Percentiles rank a stretch among this genome's conserved stretches.
Evolutionary conservation across 2,888 invertebrate genomes (phyloP).

Genomic region (Oegoconia quadripuncta): DNA sequence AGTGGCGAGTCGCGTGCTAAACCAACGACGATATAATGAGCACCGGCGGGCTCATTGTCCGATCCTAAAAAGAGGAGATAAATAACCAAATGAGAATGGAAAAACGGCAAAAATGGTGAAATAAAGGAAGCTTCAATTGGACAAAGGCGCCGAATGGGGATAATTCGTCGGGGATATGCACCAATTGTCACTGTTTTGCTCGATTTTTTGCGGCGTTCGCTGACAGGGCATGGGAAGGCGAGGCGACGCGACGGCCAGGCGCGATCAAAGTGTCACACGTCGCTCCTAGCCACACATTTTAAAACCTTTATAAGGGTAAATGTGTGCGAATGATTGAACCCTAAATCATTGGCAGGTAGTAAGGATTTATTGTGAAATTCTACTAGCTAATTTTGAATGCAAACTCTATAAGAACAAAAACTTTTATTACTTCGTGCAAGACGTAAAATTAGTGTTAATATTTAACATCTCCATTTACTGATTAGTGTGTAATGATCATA

Average conservation of each 20-base stretch:
- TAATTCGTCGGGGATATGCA: slow-evolving; percentile 77
- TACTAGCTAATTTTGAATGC: background rate
- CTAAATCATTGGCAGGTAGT: background rate
- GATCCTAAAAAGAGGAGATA: slow-evolving; percentile 70
- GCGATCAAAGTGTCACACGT: slow-evolving; percentile 63
- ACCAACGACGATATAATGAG: slow-evolving; percentile 70
- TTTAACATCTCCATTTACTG: too few species aligned
- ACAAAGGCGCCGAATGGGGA: slow-evolving; percentile 76
- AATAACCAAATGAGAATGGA: slow-evolving; percentile 79
- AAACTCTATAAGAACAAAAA: too few species aligned
- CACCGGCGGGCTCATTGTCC: slow-evolving; percentile 49
- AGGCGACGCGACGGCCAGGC: slow-evolving; percentile 31
- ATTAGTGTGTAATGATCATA: too few species aligned
- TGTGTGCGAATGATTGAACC: slow-evolving; percentile 4
- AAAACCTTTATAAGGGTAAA: slow-evolving; percentile 7
- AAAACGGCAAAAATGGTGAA: slow-evolving; percentile 75
- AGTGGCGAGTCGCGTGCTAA: slow-evolving; percentile 68
- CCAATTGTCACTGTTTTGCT: slow-evolving; percentile 76
- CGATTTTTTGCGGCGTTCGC: slow-evolving; percentile 50
- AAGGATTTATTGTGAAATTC: background rate
- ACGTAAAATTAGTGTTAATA: too few species aligned
- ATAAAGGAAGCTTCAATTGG: slow-evolving; percentile 74
- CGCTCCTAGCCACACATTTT: slow-evolving; percentile 4
- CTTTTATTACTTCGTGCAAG: too few species aligned
- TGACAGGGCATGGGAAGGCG: slow-evolving; percentile 51